Evolutionary conservation across 35 echinoderm and acorn worm species (phyloP).

Genomic region (Stichopus chloronotus): DNA sequence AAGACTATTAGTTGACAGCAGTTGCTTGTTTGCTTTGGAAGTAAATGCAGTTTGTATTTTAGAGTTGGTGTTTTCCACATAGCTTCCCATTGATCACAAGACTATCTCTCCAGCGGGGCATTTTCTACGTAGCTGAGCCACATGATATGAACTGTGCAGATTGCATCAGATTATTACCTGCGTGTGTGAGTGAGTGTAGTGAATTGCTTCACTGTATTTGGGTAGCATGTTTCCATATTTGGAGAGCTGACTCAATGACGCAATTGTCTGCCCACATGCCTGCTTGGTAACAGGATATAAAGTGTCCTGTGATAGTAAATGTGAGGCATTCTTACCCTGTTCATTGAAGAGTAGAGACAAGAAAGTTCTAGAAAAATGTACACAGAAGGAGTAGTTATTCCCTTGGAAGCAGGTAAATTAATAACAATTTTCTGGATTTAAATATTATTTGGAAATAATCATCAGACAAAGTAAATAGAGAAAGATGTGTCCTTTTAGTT

Average conservation of each 20-base stretch:
- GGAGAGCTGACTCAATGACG: slow-evolving; percentile 32
- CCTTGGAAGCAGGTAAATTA: slow-evolving; percentile 26
- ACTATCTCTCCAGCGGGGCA: slow-evolving; percentile 4
- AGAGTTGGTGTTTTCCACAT: not conserved
- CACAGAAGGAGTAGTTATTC: not conserved
- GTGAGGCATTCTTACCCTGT: slow-evolving; percentile 13
- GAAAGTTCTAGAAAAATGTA: slow-evolving; percentile 20
- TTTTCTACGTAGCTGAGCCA: not conserved
- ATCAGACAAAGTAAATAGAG: too few species aligned
- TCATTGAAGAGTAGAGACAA: not conserved
- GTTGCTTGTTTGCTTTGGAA: not conserved
- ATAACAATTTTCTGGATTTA: not conserved
- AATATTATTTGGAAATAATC: too few species aligned
- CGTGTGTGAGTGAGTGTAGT: not conserved
- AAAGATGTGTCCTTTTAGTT: too few species aligned
- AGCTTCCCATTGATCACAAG: slow-evolving; percentile 41
- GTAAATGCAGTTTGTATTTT: not conserved
- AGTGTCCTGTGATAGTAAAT: not conserved
- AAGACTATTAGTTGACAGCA: too few species aligned
- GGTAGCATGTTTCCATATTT: not conserved
- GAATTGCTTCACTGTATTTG: slow-evolving; percentile 26
- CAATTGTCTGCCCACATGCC: slow-evolving; percentile 5
- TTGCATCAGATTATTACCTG: slow-evolving; percentile 9
- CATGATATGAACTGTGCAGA: not conserved
- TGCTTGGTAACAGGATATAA: slow-evolving; percentile 7